A percentile compares a stretch with the other conserved stretches of the same genome.
Evolutionary conservation across 2,113 vertebrate species (phyloP).

Genomic region (Dendrocopos noguchii): DNA sequence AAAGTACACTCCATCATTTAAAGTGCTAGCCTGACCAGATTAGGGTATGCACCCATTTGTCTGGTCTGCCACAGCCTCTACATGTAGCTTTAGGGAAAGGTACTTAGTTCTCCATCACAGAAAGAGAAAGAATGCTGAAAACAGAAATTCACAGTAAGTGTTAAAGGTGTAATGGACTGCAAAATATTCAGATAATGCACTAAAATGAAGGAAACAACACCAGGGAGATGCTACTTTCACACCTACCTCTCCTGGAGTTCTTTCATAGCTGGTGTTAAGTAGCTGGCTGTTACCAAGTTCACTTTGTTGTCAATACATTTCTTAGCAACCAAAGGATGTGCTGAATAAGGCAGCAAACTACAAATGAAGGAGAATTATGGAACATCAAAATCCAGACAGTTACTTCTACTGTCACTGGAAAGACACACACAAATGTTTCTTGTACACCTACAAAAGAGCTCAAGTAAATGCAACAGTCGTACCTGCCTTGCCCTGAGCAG

Average conservation of each 20-base stretch:
- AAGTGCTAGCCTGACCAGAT: neutral
- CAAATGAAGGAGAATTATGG: conserved; percentile 13
- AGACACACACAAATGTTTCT: neutral
- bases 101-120: neutral
- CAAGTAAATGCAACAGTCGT: neutral
- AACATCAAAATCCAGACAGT: conserved; percentile 10
- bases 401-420: neutral
- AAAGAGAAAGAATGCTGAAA: neutral
- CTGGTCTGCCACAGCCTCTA: neutral
- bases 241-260: conserved; percentile 88
- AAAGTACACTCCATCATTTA: neutral
- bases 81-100: neutral
- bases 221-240: neutral
- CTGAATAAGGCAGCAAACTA: conserved; percentile 89
- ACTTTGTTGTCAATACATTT: conserved; percentile 90
- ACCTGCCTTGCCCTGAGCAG: neutral
- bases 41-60: neutral
- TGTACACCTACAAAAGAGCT: neutral
- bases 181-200: neutral
- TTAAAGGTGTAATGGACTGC: neutral
- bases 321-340: conserved; percentile 90
- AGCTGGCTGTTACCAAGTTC: conserved; percentile 95
- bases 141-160: neutral
- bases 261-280: conserved; percentile 90
- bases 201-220: neutral